Evolutionary conservation across 2,797 vertebrate species (phyloP).

Genomic region (Chaenodraco wilsoni): DNA sequence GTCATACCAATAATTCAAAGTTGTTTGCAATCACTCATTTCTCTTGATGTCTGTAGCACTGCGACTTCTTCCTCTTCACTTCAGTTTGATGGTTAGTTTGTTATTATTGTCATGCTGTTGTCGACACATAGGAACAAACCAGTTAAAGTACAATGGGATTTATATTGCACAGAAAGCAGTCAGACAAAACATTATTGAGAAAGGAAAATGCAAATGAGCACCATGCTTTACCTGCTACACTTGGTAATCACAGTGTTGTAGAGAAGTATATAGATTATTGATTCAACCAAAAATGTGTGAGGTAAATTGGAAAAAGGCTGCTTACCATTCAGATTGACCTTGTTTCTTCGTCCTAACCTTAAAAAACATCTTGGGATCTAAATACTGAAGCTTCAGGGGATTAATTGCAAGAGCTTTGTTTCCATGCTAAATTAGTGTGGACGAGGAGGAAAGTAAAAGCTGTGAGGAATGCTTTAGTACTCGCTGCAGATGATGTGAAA

Average conservation of each 20-base stretch:
- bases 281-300: not conserved
- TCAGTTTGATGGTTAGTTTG: conserved; percentile 20
- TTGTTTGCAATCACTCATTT: not conserved
- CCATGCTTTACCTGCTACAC: not conserved
- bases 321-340: conserved; percentile 35
- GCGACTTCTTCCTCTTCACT: conserved; percentile 16
- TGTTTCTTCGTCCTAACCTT: conserved; percentile 52
- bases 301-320: conserved; percentile 14
- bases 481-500: not conserved
- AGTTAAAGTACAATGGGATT: not conserved
- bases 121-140: not conserved
- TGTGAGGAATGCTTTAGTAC: not conserved
- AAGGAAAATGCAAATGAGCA: conserved; percentile 11
- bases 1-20: no score
- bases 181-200: not conserved
- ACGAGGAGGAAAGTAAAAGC: conserved; percentile 1
- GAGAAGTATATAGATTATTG: not conserved
- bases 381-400: conserved; percentile 46
- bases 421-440: conserved; percentile 28
- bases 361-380: conserved; percentile 49
- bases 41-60: conserved; percentile 31
- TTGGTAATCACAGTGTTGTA: not conserved
- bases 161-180: conserved; percentile 21
- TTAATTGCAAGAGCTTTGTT: conserved; percentile 58
- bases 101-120: conserved; percentile 5